phyloP scores from a whole-genome alignment of 2,113 vertebrate species.

The Oryzias celebensis region DNA sequence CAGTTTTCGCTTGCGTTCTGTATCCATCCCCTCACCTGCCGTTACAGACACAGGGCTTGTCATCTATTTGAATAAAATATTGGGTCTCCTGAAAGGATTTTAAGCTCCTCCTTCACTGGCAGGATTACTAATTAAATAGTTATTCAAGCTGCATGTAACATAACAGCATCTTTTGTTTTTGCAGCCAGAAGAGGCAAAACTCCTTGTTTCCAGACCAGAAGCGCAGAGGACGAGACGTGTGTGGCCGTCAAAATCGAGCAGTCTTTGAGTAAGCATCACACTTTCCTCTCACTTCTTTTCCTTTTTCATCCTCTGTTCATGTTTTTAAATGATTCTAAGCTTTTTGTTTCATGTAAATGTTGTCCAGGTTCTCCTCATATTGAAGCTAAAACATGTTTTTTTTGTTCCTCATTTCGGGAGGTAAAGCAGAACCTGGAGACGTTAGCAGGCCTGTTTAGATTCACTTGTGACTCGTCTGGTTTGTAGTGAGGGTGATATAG shows the following conservation, averaged over 20 bases:
- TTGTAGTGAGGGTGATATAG: too few relatives aligned
- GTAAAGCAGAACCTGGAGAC: background rate
- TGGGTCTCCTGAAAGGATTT: slow-evolving; percentile 1
- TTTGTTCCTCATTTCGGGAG: too few relatives aligned
- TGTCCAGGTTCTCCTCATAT: background rate
- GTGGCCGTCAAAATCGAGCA: slow-evolving; percentile 77
- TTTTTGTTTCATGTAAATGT: background rate
- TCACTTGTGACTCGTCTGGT: background rate
- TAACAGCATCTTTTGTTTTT: slow-evolving; percentile 26
- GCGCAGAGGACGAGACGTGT: slow-evolving; percentile 66
- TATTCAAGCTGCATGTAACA: too few relatives aligned
- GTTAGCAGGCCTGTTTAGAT: background rate
- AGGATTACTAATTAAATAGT: background rate
- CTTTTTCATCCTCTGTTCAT: background rate
- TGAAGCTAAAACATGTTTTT: too few relatives aligned
- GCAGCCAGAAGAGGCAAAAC: slow-evolving; percentile 69
- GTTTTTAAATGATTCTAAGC: too few relatives aligned
- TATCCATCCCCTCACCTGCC: too few relatives aligned
- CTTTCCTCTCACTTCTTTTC: background rate
- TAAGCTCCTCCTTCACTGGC: slow-evolving; percentile 14
- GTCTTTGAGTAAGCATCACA: slow-evolving; percentile 56
- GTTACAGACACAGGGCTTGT: too few relatives aligned
- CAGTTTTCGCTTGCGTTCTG: too few relatives aligned
- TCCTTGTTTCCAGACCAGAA: slow-evolving; percentile 65
- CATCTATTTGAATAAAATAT: slow-evolving; percentile 13